Evolutionary conservation across 2,888 invertebrate genomes (phyloP).

Genomic region (Drosophila cracens): DNA sequence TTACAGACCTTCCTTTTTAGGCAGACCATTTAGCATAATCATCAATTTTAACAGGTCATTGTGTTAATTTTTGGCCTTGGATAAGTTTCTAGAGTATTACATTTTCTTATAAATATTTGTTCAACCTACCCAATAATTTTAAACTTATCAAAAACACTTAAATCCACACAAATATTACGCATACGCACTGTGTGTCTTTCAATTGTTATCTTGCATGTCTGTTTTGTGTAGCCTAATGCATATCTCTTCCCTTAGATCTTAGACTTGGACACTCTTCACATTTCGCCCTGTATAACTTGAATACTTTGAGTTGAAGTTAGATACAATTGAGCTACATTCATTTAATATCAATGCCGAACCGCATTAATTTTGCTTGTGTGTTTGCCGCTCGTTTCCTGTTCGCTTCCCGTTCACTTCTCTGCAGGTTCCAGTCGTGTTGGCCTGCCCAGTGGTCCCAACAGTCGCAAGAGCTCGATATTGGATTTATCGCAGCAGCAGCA

Average conservation of each 20-base stretch:
- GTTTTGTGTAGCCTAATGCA: conserved; percentile 34
- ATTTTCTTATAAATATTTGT: background rate
- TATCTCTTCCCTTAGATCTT: conserved; percentile 21
- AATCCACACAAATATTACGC: background rate
- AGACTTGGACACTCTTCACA: conserved; percentile 47
- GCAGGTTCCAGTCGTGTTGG: conserved; percentile 84
- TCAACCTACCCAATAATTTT: too few relatives aligned
- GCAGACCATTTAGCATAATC: background rate
- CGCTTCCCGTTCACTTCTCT: background rate
- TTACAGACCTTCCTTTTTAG: background rate
- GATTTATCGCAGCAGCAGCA: conserved; percentile 85
- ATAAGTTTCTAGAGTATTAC: too few relatives aligned
- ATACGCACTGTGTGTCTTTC: conserved; percentile 21
- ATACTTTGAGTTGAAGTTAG: conserved; percentile 65
- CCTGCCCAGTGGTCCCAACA: conserved; percentile 81
- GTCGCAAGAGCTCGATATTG: conserved; percentile 87
- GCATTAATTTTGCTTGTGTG: conserved; percentile 7
- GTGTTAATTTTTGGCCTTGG: background rate
- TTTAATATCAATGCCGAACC: conserved; percentile 7
- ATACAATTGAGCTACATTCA: conserved; percentile 32
- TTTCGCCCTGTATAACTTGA: conserved; percentile 58
- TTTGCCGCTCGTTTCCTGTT: background rate
- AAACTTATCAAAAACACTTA: background rate
- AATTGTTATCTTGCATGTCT: conserved; percentile 53
- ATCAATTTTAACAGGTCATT: background rate